These are phyloP conservation scores for Euzophera pinguis DNA, from an alignment of 2,888 invertebrate species.

Conservation along the genomic window DNA sequence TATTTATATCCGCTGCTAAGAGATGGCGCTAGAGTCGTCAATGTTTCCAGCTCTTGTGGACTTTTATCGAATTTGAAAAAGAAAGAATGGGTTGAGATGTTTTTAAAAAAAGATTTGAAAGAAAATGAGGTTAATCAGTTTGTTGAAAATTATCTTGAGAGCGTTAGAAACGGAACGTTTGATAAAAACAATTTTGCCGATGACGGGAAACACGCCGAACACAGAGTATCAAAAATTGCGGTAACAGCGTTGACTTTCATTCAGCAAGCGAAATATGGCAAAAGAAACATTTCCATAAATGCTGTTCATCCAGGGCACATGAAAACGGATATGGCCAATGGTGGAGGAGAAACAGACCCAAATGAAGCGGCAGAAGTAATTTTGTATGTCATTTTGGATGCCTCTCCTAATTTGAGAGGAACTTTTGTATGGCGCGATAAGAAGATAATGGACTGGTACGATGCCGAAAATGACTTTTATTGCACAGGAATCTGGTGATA, in stretches of 20 bases:
- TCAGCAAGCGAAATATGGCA: constrained; percentile 52
- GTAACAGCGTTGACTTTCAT: constrained; percentile 61
- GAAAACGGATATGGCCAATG: constrained; percentile 65
- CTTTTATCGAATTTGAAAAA: constrained; percentile 66
- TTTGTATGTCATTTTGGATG: constrained; percentile 82
- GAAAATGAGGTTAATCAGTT: constrained; percentile 55
- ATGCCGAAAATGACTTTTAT: constrained; percentile 53
- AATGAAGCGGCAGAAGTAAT: constrained; percentile 78
- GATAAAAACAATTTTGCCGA: constrained; percentile 62
- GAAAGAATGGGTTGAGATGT: constrained; percentile 48
- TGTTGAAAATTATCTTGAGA: constrained; percentile 60
- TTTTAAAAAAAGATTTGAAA: constrained; percentile 49
- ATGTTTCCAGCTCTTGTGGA: constrained; percentile 79
- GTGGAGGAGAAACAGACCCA: constrained; percentile 80
- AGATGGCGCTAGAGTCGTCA: constrained; percentile 86
- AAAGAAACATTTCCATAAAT: constrained; percentile 58
- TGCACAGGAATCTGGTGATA: constrained; percentile 46
- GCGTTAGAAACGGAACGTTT: constrained; percentile 62
- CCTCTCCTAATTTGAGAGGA: constrained; percentile 80
- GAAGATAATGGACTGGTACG: constrained; percentile 81
- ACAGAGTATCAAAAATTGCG: constrained; percentile 66
- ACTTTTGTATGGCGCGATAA: constrained; percentile 83
- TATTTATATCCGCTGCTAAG: constrained; percentile 84
- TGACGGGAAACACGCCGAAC: constrained; percentile 66
- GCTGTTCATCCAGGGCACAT: constrained; percentile 62